A percentile compares a stretch with the other conserved stretches of the same genome.
phyloP scores from a whole-genome alignment of 1,140 invertebrate genomes.

The Cardiocondyla obscurior region DNA sequence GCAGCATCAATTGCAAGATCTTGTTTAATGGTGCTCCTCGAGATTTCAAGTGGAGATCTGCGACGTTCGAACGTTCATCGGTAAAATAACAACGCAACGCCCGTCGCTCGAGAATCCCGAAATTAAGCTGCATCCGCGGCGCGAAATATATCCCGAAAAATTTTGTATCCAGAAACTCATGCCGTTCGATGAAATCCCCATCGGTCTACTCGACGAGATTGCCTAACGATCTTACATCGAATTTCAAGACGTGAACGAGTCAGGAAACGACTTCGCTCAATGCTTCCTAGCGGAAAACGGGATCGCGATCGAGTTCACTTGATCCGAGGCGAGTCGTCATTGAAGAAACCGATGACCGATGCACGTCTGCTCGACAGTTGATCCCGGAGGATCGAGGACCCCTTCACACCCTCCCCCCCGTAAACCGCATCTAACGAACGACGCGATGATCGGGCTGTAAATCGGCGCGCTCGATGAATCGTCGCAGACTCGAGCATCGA shows the following conservation, averaged over 20 bases:
- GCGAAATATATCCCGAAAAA: not conserved
- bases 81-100: conserved; percentile 43
- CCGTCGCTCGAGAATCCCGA: not conserved
- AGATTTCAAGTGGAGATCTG: not conserved
- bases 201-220: not conserved
- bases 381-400: not conserved
- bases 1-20: not conserved
- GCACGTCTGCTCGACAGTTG: conserved; percentile 18
- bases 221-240: not conserved
- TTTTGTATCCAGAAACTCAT: conserved; percentile 3
- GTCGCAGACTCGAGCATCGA: conserved; percentile 58
- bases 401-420: not conserved
- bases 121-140: not conserved
- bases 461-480: conserved; percentile 63
- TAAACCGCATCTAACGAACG: not conserved
- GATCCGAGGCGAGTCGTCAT: conserved; percentile 3
- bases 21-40: not conserved
- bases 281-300: conserved; percentile 26
- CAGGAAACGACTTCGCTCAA: conserved; percentile 24
- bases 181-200: conserved; percentile 9
- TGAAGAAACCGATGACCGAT: conserved; percentile 12
- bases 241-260: conserved; percentile 12
- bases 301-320: conserved; percentile 16
- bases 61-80: not conserved
- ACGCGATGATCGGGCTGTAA: conserved; percentile 45